A percentile compares a stretch with the other conserved stretches of the same genome.
These are phyloP conservation scores for Capricornis sumatraensis DNA, from an alignment of 2,113 vertebrate genomes.

Conservation along the genomic window DNA sequence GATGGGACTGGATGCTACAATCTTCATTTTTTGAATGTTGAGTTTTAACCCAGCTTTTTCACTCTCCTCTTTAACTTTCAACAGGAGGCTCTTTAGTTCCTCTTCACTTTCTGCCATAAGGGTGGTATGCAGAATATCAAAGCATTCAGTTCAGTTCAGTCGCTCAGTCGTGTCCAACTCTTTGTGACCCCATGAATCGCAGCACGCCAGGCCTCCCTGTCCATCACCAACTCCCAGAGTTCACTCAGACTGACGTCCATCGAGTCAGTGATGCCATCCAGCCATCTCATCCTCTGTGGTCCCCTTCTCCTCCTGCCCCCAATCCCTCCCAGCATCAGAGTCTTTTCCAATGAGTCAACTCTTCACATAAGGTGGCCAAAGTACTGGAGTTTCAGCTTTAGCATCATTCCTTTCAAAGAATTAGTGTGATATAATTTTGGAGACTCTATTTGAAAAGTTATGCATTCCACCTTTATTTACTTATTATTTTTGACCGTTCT, in stretches of 20 bases:
- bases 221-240: too few species aligned
- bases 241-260: too few species aligned
- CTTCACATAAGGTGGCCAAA: too few species aligned
- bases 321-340: too few species aligned
- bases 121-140: not conserved
- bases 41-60: not conserved
- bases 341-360: too few species aligned
- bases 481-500: not conserved
- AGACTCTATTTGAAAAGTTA: not conserved
- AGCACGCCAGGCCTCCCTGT: too few species aligned
- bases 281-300: rapidly evolving
- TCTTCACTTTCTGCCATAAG: not conserved
- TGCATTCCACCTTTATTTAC: not conserved
- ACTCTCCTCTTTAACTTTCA: not conserved
- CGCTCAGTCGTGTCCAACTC: rapidly evolving
- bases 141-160: not conserved
- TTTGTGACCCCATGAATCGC: too few species aligned
- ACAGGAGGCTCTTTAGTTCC: not conserved
- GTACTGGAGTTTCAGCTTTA: too few species aligned
- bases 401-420: too few species aligned
- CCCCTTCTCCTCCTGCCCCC: too few species aligned
- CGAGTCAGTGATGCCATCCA: too few species aligned
- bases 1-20: not conserved
- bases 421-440: not conserved
- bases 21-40: not conserved